These are phyloP conservation scores for Lumbricus terrestris DNA, from an alignment of 2,888 invertebrate genomes.

Conservation along the genomic window DNA sequence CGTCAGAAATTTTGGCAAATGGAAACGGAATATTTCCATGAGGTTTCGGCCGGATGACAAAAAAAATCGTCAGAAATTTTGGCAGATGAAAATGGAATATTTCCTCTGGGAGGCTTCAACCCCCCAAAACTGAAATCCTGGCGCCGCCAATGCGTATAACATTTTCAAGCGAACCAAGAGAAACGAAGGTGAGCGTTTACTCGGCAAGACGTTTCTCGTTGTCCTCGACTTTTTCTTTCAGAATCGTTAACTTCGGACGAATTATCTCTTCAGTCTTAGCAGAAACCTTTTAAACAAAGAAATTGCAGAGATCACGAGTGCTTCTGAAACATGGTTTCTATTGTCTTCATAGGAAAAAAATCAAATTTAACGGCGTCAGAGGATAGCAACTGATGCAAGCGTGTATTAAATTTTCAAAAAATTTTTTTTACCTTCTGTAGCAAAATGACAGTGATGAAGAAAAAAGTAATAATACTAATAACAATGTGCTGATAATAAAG, in stretches of 20 bases:
- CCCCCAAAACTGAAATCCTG: no score
- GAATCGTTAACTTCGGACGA: constrained; percentile 42
- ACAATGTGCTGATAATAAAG: no score
- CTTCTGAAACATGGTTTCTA: neutral
- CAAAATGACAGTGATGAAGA: neutral
- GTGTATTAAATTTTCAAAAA: neutral
- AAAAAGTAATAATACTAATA: no score
- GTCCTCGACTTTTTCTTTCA: constrained; percentile 46
- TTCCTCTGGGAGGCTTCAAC: no score
- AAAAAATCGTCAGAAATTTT: no score
- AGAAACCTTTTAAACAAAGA: neutral
- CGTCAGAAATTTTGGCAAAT: no score
- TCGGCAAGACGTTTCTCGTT: constrained; percentile 50
- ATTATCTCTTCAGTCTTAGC: neutral
- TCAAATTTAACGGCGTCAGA: neutral
- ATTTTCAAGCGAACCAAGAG: neutral
- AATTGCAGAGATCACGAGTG: neutral
- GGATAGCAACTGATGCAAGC: neutral
- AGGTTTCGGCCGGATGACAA: no score
- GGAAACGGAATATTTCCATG: no score
- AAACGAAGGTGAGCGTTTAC: constrained; percentile 41
- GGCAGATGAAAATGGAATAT: no score
- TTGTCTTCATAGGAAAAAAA: neutral
- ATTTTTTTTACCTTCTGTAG: no score
- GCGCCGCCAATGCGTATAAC: no score